phyloP scores from a whole-genome alignment of 2,113 vertebrate species.

The Brachyhypopomus occidentalis region DNA sequence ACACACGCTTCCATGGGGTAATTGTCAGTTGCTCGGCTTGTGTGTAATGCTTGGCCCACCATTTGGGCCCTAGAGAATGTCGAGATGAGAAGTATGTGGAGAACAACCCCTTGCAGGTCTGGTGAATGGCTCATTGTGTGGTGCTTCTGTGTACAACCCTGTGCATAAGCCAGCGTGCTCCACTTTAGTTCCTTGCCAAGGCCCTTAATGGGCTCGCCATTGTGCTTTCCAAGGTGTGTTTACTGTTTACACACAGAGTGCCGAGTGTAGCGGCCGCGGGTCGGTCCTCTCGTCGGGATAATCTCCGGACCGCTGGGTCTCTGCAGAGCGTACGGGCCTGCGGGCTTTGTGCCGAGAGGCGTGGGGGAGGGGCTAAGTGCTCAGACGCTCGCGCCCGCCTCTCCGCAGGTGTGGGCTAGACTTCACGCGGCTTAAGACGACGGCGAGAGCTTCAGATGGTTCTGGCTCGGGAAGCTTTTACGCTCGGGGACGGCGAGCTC shows the following conservation, averaged over 20 bases:
- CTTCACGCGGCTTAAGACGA: slow-evolving; percentile 26
- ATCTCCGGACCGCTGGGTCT: slow-evolving; percentile 52
- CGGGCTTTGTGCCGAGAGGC: slow-evolving; percentile 36
- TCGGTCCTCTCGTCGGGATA: slow-evolving; percentile 53
- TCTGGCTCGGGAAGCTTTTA: neutral
- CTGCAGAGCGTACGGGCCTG: slow-evolving; percentile 10
- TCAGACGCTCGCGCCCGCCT: slow-evolving; percentile 11
- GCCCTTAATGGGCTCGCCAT: slow-evolving; percentile 18
- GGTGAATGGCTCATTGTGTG: slow-evolving; percentile 42
- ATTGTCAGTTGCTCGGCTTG: slow-evolving; percentile 40
- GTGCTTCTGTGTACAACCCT: no score
- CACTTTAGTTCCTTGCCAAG: slow-evolving; percentile 30
- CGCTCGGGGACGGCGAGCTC: neutral
- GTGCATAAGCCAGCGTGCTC: slow-evolving; percentile 9
- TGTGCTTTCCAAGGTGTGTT: slow-evolving; percentile 47
- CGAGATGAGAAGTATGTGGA: slow-evolving; percentile 21
- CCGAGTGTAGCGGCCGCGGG: slow-evolving; percentile 45
- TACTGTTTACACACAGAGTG: slow-evolving; percentile 52
- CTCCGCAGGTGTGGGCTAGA: slow-evolving; percentile 53
- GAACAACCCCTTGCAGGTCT: slow-evolving; percentile 19
- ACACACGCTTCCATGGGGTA: slow-evolving; percentile 30
- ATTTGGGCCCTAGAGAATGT: slow-evolving; percentile 24
- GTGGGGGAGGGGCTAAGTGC: slow-evolving; percentile 9
- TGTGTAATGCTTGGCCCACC: slow-evolving; percentile 27
- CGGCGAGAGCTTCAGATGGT: slow-evolving; percentile 32